These are phyloP conservation scores for Heliangelus exortis DNA, from an alignment of 2,797 vertebrate species.

Conservation along the genomic window DNA sequence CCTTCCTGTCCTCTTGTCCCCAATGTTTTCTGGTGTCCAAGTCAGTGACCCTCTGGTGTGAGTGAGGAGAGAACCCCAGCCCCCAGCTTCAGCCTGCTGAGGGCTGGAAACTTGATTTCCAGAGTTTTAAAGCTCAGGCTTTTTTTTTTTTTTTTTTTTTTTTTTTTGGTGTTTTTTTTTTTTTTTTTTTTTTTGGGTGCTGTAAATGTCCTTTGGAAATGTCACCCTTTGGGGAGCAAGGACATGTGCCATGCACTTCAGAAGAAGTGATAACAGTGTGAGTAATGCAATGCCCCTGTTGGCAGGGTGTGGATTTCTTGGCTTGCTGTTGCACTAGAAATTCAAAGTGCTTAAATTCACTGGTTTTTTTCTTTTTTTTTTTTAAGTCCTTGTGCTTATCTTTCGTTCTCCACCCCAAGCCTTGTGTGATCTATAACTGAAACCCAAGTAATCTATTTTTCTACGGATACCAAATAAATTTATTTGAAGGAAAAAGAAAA, in stretches of 20 bases:
- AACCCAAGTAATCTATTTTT: slow-evolving; percentile 51
- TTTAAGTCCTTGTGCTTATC: not conserved
- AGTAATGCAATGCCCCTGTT: not conserved
- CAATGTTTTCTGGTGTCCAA: fast-evolving
- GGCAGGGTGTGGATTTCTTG: not conserved
- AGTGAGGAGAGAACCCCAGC: not conserved
- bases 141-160: not conserved
- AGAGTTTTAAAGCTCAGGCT: not conserved
- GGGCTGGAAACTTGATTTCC: not conserved
- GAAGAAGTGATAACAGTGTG: not conserved
- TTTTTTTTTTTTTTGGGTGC: not conserved
- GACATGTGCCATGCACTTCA: not conserved
- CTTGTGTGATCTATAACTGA: not conserved
- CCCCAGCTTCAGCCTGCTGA: not conserved
- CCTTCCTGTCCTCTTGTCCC: not conserved
- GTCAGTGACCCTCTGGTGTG: fast-evolving
- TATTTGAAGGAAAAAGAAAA: not conserved
- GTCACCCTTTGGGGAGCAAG: not conserved
- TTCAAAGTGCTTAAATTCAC: not conserved
- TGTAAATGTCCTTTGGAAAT: not conserved
- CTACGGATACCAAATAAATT: slow-evolving; percentile 29
- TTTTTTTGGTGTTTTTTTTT: not conserved
- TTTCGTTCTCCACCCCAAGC: not conserved
- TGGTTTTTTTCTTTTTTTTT: not conserved
- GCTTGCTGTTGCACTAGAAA: not conserved